Conservation (phyloP, 2,797 vertebrate genomes). For the Rhyacichthys aspro region DNA sequence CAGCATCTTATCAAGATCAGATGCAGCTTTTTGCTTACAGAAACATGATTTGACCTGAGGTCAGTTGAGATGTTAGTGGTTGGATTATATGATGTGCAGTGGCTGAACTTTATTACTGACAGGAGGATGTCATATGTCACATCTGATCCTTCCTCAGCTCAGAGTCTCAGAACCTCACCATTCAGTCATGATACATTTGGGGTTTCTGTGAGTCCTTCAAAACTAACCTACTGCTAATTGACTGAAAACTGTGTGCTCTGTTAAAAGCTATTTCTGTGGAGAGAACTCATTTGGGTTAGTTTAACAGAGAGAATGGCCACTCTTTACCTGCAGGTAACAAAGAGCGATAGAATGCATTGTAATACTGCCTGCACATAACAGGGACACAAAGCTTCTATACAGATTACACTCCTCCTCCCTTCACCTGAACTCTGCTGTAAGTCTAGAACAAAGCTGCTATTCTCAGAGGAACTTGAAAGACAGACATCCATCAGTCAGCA, state of each 20-base stretch:
- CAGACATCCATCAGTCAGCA: slow-evolving; percentile 82
- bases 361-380: slow-evolving; percentile 67
- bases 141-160: slow-evolving; percentile 41
- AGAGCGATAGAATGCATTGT: slow-evolving; percentile 56
- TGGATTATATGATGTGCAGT: slow-evolving; percentile 36
- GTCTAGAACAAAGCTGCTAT: slow-evolving; percentile 73
- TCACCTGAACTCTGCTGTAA: slow-evolving; percentile 46
- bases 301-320: slow-evolving; percentile 51
- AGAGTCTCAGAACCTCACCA: slow-evolving; percentile 28
- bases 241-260: slow-evolving; percentile 25
- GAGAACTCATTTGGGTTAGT: slow-evolving; percentile 45
- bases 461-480: slow-evolving; percentile 73
- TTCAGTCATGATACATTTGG: slow-evolving; percentile 25
- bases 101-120: slow-evolving; percentile 39
- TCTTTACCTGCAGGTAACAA: slow-evolving; percentile 61
- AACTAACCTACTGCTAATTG: slow-evolving; percentile 32
- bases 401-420: too few species aligned
- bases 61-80: slow-evolving; percentile 19
- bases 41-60: slow-evolving; percentile 21
- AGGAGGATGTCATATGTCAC: slow-evolving; percentile 45
- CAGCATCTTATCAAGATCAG: slow-evolving; percentile 33
- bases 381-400: slow-evolving; percentile 3
- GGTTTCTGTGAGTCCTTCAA: slow-evolving; percentile 23
- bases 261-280: slow-evolving; percentile 29
- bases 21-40: slow-evolving; percentile 24